phyloP scores from a whole-genome alignment of 2,113 vertebrate genomes.

The Chroicocephalus ridibundus region DNA sequence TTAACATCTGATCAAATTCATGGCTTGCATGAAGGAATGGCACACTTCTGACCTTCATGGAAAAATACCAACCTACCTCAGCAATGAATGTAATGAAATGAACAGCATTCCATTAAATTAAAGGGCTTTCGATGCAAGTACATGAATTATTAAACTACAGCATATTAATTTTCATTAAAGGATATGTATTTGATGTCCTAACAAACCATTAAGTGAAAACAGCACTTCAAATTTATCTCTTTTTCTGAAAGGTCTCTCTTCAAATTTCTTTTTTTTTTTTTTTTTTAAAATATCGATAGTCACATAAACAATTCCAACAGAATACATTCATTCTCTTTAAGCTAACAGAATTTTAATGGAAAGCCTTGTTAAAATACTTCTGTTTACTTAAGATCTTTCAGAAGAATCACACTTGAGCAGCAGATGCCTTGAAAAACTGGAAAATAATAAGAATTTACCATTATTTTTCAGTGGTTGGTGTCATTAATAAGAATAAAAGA shows the following conservation, averaged over 20 bases:
- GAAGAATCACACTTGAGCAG: not conserved
- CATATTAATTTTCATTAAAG: constrained; percentile 44
- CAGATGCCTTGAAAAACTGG: constrained; percentile 46
- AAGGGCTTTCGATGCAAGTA: not conserved
- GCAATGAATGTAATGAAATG: not conserved
- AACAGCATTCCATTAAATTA: not conserved
- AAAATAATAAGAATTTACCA: constrained; percentile 27
- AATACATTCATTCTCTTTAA: not conserved
- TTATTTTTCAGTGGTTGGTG: not conserved
- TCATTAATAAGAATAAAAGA: not conserved
- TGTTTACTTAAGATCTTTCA: constrained; percentile 52
- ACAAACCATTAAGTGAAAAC: constrained; percentile 18
- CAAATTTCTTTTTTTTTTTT: not conserved
- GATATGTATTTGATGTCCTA: constrained; percentile 2
- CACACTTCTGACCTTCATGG: not conserved
- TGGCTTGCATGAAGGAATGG: not conserved
- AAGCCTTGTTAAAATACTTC: not conserved
- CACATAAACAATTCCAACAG: not conserved
- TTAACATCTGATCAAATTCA: not conserved
- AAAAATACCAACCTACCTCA: not conserved
- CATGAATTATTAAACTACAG: constrained; percentile 26
- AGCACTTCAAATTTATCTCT: not conserved
- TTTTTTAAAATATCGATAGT: not conserved
- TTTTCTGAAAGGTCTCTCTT: not conserved
- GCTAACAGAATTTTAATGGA: not conserved